Conservation (phyloP, 1,140 invertebrate genomes). For the Agrilus planipennis region DNA sequence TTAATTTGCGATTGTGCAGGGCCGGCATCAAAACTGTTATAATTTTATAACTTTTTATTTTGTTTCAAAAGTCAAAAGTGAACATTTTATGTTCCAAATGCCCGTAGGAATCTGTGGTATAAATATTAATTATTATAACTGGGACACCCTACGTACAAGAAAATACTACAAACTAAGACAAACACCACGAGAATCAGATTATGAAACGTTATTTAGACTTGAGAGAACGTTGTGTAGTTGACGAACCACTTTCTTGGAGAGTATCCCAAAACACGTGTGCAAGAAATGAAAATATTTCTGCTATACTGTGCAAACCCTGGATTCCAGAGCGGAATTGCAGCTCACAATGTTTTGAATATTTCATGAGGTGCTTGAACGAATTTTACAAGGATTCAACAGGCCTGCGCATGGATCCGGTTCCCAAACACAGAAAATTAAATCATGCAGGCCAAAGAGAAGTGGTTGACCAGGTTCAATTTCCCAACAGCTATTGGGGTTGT, state of each 20-base stretch:
- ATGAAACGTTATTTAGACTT: too few species aligned
- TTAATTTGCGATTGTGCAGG: too few species aligned
- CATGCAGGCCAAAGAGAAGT: constrained; percentile 4
- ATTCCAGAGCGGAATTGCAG: constrained; percentile 9
- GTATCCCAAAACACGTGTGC: constrained; percentile 1
- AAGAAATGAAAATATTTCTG: background rate
- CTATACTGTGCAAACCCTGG: constrained; percentile 4
- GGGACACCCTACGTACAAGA: too few species aligned
- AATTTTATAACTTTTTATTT: too few species aligned
- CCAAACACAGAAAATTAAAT: constrained; percentile 2
- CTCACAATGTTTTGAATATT: constrained; percentile 8
- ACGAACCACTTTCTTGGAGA: constrained; percentile 4
- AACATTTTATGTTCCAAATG: too few species aligned
- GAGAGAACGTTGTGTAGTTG: too few species aligned
- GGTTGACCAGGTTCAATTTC: background rate
- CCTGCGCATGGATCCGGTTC: constrained; percentile 6
- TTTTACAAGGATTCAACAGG: constrained; percentile 6
- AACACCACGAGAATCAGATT: too few species aligned
- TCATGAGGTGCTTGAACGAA: constrained; percentile 2
- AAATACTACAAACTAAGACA: too few species aligned
- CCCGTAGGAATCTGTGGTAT: too few species aligned
- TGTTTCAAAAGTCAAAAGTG: too few species aligned
- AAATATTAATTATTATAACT: too few species aligned
- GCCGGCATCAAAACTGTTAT: too few species aligned
- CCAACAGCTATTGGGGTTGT: constrained; percentile 1